Evolutionary conservation across 2,888 invertebrate genomes (phyloP).

Genomic region (Pyrocoelia pectoralis): DNA sequence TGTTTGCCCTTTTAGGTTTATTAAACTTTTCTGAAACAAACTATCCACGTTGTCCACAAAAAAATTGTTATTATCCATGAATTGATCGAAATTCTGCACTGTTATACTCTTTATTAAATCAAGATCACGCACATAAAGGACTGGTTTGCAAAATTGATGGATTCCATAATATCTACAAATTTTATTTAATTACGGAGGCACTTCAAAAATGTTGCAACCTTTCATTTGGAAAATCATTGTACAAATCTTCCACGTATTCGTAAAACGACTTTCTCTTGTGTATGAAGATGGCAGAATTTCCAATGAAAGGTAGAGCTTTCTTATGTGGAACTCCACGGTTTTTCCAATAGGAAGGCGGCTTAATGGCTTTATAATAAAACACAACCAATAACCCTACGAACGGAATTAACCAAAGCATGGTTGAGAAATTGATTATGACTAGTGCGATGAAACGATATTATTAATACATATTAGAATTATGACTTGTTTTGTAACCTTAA

Average conservation of each 20-base stretch:
- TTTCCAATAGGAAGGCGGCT: conserved; percentile 30
- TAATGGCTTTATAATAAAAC: conserved; percentile 57
- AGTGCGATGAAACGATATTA: no score
- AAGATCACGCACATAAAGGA: background rate
- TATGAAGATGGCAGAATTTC: conserved; percentile 32
- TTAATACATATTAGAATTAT: no score
- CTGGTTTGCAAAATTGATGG: background rate
- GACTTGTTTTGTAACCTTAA: no score
- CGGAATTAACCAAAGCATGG: conserved; percentile 16
- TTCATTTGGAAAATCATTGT: no score
- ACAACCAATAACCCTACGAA: conserved; percentile 41
- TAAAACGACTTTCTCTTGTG: background rate
- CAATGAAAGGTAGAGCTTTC: no score
- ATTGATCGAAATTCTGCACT: background rate
- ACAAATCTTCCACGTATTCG: background rate
- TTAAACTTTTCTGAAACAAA: background rate
- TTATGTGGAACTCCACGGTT: background rate
- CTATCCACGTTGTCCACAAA: background rate
- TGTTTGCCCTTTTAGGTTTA: conserved; percentile 41
- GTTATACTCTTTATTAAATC: background rate
- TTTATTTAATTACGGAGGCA: background rate
- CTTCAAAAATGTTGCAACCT: background rate
- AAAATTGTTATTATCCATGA: background rate
- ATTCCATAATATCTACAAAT: conserved; percentile 41
- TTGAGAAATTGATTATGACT: no score